Percentiles rank a stretch among this genome's conserved stretches.
These are phyloP conservation scores for Salmo trutta DNA, from an alignment of 2,797 vertebrate genomes.

Conservation along the genomic window DNA sequence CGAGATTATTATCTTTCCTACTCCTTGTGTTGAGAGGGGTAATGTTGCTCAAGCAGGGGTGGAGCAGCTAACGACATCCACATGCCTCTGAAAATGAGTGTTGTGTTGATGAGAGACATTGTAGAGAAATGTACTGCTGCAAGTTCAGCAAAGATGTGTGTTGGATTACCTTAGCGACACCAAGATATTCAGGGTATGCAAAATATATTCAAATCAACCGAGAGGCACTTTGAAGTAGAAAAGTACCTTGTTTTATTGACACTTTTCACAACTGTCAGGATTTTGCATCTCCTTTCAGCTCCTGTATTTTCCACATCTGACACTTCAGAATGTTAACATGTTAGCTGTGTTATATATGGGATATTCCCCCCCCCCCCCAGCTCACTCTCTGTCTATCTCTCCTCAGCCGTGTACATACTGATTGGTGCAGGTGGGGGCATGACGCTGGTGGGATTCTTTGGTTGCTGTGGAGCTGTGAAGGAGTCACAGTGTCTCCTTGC, in stretches of 20 bases:
- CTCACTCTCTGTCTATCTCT: not conserved
- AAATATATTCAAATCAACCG: conserved; percentile 4
- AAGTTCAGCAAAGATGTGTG: not conserved
- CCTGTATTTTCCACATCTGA: too few relatives aligned
- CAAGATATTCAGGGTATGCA: not conserved
- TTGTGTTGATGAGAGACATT: too few relatives aligned
- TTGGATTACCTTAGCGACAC: not conserved
- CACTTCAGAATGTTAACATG: too few relatives aligned
- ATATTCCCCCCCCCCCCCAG: too few relatives aligned
- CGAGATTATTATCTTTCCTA: too few relatives aligned
- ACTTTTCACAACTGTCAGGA: too few relatives aligned
- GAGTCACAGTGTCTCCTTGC: conserved; percentile 96
- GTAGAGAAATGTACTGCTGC: not conserved
- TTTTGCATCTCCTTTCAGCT: too few relatives aligned
- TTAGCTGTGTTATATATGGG: too few relatives aligned
- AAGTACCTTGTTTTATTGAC: too few relatives aligned
- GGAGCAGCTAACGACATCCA: not conserved
- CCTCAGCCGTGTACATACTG: conserved; percentile 89
- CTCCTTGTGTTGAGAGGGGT: not conserved
- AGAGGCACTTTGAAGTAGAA: not conserved
- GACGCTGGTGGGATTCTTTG: conserved; percentile 94
- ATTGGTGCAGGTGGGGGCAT: conserved; percentile 89
- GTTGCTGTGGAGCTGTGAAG: conserved; percentile 91
- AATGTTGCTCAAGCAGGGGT: too few relatives aligned
- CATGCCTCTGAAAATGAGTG: conserved; percentile 15